These are phyloP conservation scores for Brachionus paranguensis DNA, from an alignment of 1,140 invertebrate species.

Conservation along the genomic window DNA sequence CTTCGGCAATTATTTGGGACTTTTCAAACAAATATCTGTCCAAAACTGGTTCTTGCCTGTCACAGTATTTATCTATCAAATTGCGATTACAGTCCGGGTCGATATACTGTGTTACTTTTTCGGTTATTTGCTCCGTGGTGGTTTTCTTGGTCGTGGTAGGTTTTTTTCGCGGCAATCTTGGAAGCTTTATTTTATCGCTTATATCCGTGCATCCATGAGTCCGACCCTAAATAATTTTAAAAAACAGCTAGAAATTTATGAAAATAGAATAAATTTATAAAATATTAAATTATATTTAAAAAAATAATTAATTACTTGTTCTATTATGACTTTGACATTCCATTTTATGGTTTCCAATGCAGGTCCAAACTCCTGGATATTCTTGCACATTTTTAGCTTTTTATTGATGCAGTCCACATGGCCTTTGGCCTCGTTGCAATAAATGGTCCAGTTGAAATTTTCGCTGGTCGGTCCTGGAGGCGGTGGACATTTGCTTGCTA, in stretches of 20 bases:
- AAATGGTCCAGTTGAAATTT: conserved; percentile 19
- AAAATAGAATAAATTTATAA: not conserved
- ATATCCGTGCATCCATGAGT: conserved; percentile 23
- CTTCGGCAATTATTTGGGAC: not conserved
- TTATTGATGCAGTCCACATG: conserved; percentile 40
- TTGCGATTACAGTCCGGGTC: conserved; percentile 24
- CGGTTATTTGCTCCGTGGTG: not conserved
- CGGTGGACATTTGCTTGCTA: conserved; percentile 27
- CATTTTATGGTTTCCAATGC: conserved; percentile 38
- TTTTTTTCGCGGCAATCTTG: conserved; percentile 29
- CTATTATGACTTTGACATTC: conserved; percentile 19
- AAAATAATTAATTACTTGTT: not conserved
- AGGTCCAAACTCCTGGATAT: conserved; percentile 34
- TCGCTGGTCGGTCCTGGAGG: not conserved
- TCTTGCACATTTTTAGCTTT: conserved; percentile 11
- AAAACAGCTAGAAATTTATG: too few species aligned
- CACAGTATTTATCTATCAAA: conserved; percentile 26
- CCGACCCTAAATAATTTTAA: not conserved
- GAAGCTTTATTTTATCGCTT: conserved; percentile 23
- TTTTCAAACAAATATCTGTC: not conserved
- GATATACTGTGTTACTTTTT: not conserved
- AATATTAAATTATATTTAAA: not conserved
- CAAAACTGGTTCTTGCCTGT: not conserved
- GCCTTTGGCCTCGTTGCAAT: conserved; percentile 23
- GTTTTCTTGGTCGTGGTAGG: conserved; percentile 19